Percentiles rank a stretch among this genome's conserved stretches.
Evolutionary conservation across 2,113 vertebrate species (phyloP).

Genomic region (Cyanistes caeruleus): DNA sequence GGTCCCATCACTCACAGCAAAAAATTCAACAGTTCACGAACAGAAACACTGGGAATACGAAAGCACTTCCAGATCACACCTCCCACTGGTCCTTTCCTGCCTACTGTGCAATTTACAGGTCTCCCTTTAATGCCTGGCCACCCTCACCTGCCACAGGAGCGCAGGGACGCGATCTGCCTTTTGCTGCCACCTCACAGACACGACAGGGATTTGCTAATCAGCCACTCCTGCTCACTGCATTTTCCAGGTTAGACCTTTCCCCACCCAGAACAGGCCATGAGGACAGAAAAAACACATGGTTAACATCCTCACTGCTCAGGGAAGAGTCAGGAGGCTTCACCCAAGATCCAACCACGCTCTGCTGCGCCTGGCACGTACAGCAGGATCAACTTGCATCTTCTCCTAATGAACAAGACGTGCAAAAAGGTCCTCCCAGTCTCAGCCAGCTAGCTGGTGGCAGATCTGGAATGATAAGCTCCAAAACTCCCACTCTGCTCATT

Average conservation of each 20-base stretch:
- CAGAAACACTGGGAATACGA: not conserved
- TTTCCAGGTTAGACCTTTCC: not conserved
- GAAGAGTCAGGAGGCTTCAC: not conserved
- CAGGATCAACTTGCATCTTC: not conserved
- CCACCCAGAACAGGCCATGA: rapidly evolving
- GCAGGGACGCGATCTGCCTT: rapidly evolving
- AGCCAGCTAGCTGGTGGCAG: not conserved
- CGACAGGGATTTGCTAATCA: not conserved
- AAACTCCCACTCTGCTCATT: not conserved
- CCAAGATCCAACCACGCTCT: rapidly evolving
- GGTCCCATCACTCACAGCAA: not conserved
- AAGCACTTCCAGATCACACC: not conserved
- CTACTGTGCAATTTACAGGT: not conserved
- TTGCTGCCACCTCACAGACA: not conserved
- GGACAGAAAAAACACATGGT: rapidly evolving
- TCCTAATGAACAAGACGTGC: not conserved
- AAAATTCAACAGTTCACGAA: not conserved
- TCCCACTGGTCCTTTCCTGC: not conserved
- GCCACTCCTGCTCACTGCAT: not conserved
- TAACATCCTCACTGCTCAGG: not conserved
- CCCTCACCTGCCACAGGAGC: not conserved
- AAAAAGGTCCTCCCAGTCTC: not conserved
- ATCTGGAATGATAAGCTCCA: not conserved
- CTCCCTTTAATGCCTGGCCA: not conserved
- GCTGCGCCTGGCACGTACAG: rapidly evolving